A percentile compares a stretch with the other conserved stretches of the same genome.
Conservation (phyloP, 2,888 invertebrate species). For the Erebia ligea region DNA sequence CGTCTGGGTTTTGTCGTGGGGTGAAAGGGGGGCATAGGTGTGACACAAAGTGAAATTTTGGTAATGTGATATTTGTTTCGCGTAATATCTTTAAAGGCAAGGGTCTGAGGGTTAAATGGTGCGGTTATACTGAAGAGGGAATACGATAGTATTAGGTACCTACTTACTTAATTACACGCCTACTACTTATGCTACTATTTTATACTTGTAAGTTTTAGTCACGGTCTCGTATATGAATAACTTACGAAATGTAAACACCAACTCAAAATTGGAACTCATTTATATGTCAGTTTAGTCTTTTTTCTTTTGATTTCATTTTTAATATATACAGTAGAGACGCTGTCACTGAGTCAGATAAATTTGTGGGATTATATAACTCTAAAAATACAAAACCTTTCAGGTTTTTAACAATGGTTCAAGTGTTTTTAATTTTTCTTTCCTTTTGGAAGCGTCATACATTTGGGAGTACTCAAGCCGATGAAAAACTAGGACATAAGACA, state of each 20-base stretch:
- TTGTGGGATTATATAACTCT: no score
- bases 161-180: not conserved
- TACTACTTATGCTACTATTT: no score
- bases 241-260: no score
- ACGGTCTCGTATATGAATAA: no score
- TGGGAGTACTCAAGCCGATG: slow-evolving; percentile 3
- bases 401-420: not conserved
- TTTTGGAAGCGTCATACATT: not conserved
- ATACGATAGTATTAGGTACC: not conserved
- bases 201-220: not conserved
- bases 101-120: not conserved
- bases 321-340: no score
- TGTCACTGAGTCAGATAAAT: no score
- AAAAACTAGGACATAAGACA: slow-evolving; percentile 18
- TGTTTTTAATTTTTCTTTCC: not conserved
- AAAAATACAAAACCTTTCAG: not conserved
- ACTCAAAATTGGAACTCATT: no score
- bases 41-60: slow-evolving; percentile 7
- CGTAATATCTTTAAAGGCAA: not conserved
- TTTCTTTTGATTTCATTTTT: no score
- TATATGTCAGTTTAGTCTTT: no score
- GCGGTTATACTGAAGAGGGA: not conserved
- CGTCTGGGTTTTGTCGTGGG: not conserved
- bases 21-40: slow-evolving; percentile 3
- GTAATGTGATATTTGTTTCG: slow-evolving; percentile 8